A percentile compares a stretch with the other conserved stretches of the same genome.
Evolutionary conservation across 2,797 vertebrate species (phyloP).

Genomic region (Syncerus caffer): DNA sequence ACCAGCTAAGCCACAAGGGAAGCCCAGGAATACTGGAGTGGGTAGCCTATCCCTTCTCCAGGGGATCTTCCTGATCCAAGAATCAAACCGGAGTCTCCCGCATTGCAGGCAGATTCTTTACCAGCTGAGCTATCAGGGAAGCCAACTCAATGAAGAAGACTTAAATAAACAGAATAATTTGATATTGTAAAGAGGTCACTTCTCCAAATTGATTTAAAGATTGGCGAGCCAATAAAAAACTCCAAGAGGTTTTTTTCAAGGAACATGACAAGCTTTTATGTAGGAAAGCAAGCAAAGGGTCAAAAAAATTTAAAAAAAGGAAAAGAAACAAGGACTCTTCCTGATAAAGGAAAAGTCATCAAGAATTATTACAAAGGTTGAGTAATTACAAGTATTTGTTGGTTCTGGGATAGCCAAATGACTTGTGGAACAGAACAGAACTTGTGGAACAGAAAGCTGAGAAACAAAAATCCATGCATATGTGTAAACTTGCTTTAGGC

Average conservation of each 20-base stretch:
- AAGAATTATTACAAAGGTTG: neutral
- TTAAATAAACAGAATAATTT: neutral
- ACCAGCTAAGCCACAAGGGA: neutral
- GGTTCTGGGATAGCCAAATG: neutral
- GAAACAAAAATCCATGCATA: neutral
- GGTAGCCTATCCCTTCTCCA: neutral
- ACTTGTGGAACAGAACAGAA: neutral
- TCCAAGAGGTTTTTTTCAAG: neutral
- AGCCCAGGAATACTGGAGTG: neutral
- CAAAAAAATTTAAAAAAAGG: neutral
- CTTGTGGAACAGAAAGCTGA: neutral
- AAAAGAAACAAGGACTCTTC: neutral
- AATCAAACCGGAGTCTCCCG: neutral
- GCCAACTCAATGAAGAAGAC: neutral
- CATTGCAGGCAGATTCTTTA: neutral
- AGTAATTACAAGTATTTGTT: neutral
- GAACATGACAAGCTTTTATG: neutral
- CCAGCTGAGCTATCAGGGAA: neutral
- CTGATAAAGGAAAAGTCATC: neutral
- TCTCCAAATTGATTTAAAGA: slow-evolving; percentile 33
- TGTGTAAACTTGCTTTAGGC: neutral
- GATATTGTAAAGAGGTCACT: neutral
- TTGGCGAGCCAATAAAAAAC: neutral
- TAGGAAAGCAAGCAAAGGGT: neutral
- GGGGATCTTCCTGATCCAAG: neutral